Percentiles rank a stretch among this genome's conserved stretches.
Evolutionary conservation across 2,888 invertebrate genomes (phyloP).

Genomic region (Ennomos erosarius): DNA sequence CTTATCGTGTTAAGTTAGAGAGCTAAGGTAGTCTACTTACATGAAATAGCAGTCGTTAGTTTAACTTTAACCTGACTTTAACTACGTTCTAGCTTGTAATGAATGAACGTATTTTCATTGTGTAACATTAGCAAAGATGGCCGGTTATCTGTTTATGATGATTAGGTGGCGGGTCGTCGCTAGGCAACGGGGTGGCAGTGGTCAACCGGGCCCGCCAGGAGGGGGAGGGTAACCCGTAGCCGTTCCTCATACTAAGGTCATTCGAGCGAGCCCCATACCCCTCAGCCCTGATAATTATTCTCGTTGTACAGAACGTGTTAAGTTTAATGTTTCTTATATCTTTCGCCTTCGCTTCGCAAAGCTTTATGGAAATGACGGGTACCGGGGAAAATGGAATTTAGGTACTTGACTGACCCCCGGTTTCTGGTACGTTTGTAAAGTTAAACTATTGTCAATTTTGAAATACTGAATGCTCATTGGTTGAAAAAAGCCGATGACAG

Average conservation of each 20-base stretch:
- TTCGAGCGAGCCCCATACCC: slow-evolving; percentile 61
- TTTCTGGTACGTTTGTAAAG: no score
- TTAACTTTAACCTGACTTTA: slow-evolving; percentile 13
- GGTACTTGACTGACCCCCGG: not conserved
- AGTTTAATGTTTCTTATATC: slow-evolving; percentile 72
- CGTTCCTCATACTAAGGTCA: slow-evolving; percentile 76
- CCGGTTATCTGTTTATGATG: slow-evolving; percentile 82
- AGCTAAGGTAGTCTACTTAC: slow-evolving; percentile 13
- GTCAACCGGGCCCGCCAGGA: slow-evolving; percentile 68
- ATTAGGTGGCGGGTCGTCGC: slow-evolving; percentile 79
- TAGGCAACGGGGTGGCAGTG: slow-evolving; percentile 78
- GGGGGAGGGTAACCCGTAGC: slow-evolving; percentile 55
- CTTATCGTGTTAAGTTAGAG: slow-evolving; percentile 9
- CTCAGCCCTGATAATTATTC: slow-evolving; percentile 77
- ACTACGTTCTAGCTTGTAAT: slow-evolving; percentile 23
- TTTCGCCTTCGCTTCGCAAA: slow-evolving; percentile 40
- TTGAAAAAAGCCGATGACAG: no score
- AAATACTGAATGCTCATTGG: no score
- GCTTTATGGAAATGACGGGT: slow-evolving; percentile 32
- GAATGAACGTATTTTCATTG: slow-evolving; percentile 45
- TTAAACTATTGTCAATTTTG: no score
- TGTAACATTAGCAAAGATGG: slow-evolving; percentile 68
- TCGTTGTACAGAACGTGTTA: slow-evolving; percentile 71
- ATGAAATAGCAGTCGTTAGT: slow-evolving; percentile 13
- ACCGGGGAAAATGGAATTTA: slow-evolving; percentile 28